Percentiles rank a stretch among this genome's conserved stretches.
phyloP scores from a whole-genome alignment of 2,797 vertebrate genomes.

The Characodon lateralis region DNA sequence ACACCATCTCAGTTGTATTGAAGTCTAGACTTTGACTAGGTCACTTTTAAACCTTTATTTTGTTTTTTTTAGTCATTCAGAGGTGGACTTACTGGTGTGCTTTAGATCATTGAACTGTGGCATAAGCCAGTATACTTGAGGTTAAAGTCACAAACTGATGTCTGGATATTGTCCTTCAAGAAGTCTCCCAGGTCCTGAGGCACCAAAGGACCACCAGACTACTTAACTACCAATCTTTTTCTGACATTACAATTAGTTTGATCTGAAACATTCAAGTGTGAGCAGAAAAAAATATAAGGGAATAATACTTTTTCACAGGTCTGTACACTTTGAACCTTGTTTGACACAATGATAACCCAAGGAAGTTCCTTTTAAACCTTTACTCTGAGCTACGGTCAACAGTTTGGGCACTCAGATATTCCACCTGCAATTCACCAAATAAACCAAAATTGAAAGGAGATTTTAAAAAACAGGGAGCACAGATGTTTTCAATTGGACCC shows the following conservation, averaged over 20 bases:
- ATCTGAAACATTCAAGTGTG: neutral
- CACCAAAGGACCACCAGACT: neutral
- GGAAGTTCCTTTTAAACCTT: neutral
- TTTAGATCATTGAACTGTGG: neutral
- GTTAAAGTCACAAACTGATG: neutral
- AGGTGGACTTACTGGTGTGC: neutral
- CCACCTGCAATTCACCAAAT: neutral
- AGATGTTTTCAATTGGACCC: constrained; percentile 49
- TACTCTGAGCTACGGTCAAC: neutral
- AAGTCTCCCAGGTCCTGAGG: neutral
- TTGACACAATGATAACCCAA: neutral
- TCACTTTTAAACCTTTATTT: neutral
- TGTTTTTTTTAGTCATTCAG: neutral
- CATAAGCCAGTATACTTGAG: neutral
- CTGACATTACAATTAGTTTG: neutral
- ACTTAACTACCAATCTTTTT: neutral
- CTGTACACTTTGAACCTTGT: neutral
- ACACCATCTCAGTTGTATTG: neutral
- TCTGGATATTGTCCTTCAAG: neutral
- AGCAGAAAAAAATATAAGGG: neutral
- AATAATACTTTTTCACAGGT: neutral
- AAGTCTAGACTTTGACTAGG: neutral
- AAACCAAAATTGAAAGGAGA: constrained; percentile 16
- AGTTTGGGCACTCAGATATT: neutral
- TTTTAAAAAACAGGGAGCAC: constrained; percentile 40